Conservation (phyloP, 2,888 invertebrate species). For the Nemotelus nigrinus region DNA sequence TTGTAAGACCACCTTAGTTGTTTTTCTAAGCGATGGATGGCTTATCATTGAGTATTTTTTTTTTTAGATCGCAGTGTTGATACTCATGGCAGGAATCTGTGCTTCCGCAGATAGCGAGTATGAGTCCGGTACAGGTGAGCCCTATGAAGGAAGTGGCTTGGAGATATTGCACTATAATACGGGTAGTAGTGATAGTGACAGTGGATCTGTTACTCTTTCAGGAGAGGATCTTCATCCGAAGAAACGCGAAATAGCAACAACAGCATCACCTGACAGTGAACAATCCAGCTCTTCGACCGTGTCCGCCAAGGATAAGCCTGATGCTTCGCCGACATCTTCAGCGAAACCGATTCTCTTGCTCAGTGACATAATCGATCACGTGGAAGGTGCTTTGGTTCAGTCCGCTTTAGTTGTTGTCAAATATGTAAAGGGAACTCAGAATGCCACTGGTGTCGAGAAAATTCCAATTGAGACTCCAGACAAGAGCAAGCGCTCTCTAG, state of each 20-base stretch:
- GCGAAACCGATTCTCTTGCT: slow-evolving; percentile 56
- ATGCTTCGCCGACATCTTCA: slow-evolving; percentile 54
- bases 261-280: background rate
- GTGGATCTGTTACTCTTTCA: slow-evolving; percentile 22
- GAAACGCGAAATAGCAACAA: slow-evolving; percentile 14
- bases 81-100: background rate
- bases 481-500: slow-evolving; percentile 7
- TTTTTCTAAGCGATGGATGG: background rate
- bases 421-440: slow-evolving; percentile 50
- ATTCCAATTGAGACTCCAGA: background rate
- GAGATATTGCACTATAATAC: slow-evolving; percentile 1
- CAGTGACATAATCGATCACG: slow-evolving; percentile 58
- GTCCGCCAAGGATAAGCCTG: background rate
- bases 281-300: background rate
- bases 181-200: background rate
- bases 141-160: slow-evolving; percentile 9
- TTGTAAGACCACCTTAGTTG: background rate
- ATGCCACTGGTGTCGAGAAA: slow-evolving; percentile 52
- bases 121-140: slow-evolving; percentile 11
- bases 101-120: slow-evolving; percentile 5
- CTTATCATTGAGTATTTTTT: background rate
- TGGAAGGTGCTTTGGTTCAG: slow-evolving; percentile 59
- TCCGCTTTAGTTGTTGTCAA: slow-evolving; percentile 58
- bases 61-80: background rate
- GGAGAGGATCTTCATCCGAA: background rate